phyloP scores from a whole-genome alignment of 2,888 invertebrate species.

The Hylaea fasciaria region DNA sequence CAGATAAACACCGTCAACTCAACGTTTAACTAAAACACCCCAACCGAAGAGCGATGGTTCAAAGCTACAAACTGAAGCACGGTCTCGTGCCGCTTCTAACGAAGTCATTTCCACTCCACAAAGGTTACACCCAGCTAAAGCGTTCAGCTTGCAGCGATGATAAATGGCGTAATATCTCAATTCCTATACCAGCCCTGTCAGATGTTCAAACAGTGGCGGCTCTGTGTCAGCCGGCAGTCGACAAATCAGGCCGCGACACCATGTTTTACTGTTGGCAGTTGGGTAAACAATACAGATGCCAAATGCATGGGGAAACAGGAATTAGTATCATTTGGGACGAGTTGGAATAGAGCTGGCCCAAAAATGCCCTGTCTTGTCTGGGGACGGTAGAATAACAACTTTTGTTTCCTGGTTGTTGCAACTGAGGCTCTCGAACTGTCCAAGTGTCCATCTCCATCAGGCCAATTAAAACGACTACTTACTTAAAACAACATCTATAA shows the following conservation, averaged over 20 bases:
- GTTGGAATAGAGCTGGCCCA: background rate
- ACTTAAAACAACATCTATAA: too few species aligned
- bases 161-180: slow-evolving; percentile 13
- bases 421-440: slow-evolving; percentile 4
- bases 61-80: too few species aligned
- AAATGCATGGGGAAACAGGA: slow-evolving; percentile 2
- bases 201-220: slow-evolving; percentile 23
- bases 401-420: slow-evolving; percentile 4
- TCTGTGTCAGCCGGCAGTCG: slow-evolving; percentile 11
- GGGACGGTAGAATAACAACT: background rate
- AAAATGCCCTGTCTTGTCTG: slow-evolving; percentile 4
- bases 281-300: background rate
- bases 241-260: slow-evolving; percentile 28
- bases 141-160: slow-evolving; percentile 1
- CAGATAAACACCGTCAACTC: too few species aligned
- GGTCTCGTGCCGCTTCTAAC: too few species aligned
- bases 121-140: background rate
- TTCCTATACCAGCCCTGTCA: slow-evolving; percentile 13
- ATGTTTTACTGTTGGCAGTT: slow-evolving; percentile 3
- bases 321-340: slow-evolving; percentile 4
- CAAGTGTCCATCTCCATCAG: too few species aligned
- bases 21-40: too few species aligned
- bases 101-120: too few species aligned
- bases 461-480: background rate
- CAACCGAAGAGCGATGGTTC: too few species aligned